These are phyloP conservation scores for Lepus europaeus DNA, from an alignment of 2,113 vertebrate genomes.

Conservation along the genomic window DNA sequence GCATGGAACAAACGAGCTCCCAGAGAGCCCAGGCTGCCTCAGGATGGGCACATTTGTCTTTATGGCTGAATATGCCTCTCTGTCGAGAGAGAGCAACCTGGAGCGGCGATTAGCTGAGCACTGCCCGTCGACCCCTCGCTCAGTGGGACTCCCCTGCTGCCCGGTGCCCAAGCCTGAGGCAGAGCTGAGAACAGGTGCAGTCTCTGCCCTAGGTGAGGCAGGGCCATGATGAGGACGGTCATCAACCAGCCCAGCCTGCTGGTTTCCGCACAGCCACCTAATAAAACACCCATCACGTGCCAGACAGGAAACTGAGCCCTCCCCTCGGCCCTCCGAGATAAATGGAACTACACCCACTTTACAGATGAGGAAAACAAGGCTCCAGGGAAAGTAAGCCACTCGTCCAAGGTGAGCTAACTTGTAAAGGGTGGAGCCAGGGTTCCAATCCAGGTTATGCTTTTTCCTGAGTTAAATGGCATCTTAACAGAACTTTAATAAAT, in stretches of 20 bases:
- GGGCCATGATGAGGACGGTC: background rate
- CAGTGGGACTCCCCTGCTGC: background rate
- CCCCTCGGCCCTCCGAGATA: no score
- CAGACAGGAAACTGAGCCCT: background rate
- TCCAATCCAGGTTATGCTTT: background rate
- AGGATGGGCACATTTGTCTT: background rate
- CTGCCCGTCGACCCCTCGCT: no score
- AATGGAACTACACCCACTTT: background rate
- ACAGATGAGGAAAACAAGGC: background rate
- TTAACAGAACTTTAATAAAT: background rate
- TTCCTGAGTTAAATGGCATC: background rate
- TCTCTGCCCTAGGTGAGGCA: background rate
- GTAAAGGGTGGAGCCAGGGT: background rate
- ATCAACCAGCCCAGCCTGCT: background rate
- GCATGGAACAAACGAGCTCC: no score
- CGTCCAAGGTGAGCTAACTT: background rate
- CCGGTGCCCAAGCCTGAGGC: background rate
- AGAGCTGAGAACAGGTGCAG: background rate
- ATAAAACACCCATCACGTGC: background rate
- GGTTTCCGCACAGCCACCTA: rapidly evolving
- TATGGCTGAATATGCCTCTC: background rate
- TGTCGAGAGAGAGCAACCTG: background rate
- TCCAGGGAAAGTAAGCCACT: background rate
- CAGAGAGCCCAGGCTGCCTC: background rate
- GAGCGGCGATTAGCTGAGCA: background rate